Conservation (phyloP, 2,113 vertebrate species). For the Rynchops niger region DNA sequence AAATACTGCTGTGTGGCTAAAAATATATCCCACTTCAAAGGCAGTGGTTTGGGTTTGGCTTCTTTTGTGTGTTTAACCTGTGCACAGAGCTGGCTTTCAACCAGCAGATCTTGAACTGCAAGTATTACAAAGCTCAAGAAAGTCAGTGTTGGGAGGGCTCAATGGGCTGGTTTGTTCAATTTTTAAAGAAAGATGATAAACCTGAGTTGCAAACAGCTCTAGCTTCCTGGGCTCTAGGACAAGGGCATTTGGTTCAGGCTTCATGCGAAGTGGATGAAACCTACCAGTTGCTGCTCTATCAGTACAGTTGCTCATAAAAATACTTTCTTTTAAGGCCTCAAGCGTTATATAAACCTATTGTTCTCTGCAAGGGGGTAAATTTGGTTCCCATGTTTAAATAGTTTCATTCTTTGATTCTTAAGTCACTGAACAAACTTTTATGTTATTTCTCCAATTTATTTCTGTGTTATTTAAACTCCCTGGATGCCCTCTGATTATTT, state of each 20-base stretch:
- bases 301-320: background rate
- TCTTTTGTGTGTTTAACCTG: background rate
- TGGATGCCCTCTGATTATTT: slow-evolving; percentile 24
- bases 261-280: background rate
- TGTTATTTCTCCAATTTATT: background rate
- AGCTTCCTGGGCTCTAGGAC: background rate
- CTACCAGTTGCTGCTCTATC: background rate
- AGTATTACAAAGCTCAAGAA: background rate
- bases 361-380: background rate
- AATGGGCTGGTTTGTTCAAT: accelerated
- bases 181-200: background rate
- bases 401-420: background rate
- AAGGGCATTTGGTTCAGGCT: background rate
- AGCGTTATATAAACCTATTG: background rate
- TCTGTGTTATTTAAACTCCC: background rate
- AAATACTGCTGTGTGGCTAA: background rate
- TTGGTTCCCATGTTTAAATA: background rate
- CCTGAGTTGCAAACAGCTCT: background rate
- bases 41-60: background rate
- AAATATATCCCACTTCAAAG: background rate
- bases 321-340: background rate
- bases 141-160: background rate
- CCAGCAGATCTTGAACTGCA: background rate
- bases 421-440: background rate
- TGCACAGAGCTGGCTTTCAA: background rate